Conservation (phyloP, 2,888 invertebrate species). For the Orthosia cruda region DNA sequence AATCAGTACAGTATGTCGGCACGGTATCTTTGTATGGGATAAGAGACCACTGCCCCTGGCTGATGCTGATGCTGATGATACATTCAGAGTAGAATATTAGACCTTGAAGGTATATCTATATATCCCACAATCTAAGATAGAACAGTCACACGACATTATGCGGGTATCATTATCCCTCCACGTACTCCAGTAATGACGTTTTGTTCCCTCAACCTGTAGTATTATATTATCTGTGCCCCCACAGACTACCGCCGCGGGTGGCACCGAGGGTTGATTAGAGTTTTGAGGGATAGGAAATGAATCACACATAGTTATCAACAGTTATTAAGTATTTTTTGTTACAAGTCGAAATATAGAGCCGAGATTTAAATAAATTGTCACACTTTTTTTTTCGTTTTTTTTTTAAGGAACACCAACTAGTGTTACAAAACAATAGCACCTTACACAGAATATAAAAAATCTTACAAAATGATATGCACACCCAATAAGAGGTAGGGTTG, state of each 20-base stretch:
- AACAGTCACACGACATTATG: not conserved
- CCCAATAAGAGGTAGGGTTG: no score
- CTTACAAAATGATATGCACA: no score
- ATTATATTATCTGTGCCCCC: no score
- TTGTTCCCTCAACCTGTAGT: constrained; percentile 20
- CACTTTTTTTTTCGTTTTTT: no score
- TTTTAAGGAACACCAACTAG: no score
- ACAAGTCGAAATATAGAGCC: no score
- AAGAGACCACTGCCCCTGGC: no score
- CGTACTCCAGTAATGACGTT: constrained; percentile 35
- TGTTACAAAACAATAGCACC: no score
- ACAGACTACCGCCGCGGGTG: not conserved
- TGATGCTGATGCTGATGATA: not conserved
- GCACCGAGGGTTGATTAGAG: not conserved
- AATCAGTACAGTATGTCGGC: no score
- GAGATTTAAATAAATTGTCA: no score
- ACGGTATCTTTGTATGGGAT: no score
- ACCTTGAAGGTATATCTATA: not conserved
- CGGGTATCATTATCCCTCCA: constrained; percentile 15
- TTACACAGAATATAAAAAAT: no score
- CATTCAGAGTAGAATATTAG: not conserved
- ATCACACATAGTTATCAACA: not conserved
- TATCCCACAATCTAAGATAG: not conserved
- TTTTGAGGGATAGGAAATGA: not conserved
- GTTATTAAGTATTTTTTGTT: not conserved